Conservation (phyloP, 2,888 invertebrate species). For the Cosmia pyralina region DNA sequence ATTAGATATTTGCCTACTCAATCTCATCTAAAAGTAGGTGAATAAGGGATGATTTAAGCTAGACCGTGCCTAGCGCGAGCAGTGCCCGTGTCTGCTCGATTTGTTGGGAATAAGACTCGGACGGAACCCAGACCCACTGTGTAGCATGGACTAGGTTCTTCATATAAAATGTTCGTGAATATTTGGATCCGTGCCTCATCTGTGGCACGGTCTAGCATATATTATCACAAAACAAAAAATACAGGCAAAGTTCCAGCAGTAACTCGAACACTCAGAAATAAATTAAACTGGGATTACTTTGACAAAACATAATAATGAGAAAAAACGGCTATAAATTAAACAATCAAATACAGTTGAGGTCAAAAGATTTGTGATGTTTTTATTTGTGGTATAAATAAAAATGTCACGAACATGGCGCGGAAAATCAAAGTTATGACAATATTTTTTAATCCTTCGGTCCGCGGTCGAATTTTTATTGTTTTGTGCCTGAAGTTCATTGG, state of each 20-base stretch:
- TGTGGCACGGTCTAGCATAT: too few species aligned
- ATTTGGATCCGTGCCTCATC: too few species aligned
- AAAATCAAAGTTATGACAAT: not conserved
- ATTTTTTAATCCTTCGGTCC: conserved; percentile 16
- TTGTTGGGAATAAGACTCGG: too few species aligned
- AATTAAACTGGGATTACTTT: conserved; percentile 13
- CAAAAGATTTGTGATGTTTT: not conserved
- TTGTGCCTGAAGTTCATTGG: conserved; percentile 17
- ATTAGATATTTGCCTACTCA: too few species aligned
- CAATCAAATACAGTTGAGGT: conserved; percentile 21
- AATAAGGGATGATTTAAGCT: too few species aligned
- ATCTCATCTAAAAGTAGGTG: too few species aligned
- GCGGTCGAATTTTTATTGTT: conserved; percentile 5
- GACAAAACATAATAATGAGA: conserved; percentile 7
- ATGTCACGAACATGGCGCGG: conserved; percentile 29
- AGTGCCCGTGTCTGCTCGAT: too few species aligned
- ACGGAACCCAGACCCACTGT: too few species aligned
- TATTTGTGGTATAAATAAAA: conserved; percentile 29
- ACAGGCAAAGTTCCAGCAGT: not conserved
- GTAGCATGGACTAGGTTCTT: too few species aligned
- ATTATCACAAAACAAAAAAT: not conserved
- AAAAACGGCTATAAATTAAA: conserved; percentile 20
- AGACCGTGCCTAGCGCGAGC: too few species aligned
- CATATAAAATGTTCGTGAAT: too few species aligned
- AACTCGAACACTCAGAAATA: conserved; percentile 1